A percentile compares a stretch with the other conserved stretches of the same genome.
Evolutionary conservation across 2,113 vertebrate species (phyloP).

Genomic region (Pomatorhinus ruficollis): DNA sequence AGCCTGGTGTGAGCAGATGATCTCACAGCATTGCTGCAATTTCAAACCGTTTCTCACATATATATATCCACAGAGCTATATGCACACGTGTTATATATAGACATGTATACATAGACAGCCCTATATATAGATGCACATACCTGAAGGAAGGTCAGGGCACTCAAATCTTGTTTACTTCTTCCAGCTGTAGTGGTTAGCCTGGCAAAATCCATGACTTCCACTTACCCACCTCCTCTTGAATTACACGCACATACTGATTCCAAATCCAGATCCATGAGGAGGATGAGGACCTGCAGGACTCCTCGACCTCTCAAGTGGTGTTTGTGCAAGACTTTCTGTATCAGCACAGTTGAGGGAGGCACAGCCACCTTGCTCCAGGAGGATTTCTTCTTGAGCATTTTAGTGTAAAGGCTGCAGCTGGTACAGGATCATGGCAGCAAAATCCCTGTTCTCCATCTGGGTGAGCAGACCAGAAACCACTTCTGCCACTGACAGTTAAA

Average conservation of each 20-base stretch:
- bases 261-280: accelerated
- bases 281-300: not conserved
- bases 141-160: conserved; percentile 6
- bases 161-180: conserved; percentile 15
- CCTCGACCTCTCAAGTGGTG: accelerated
- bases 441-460: not conserved
- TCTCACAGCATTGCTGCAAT: not conserved
- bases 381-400: not conserved
- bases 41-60: not conserved
- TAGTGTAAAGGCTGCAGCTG: not conserved
- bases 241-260: accelerated
- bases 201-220: not conserved
- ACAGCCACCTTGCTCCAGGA: not conserved
- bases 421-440: not conserved
- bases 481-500: not conserved
- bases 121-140: conserved; percentile 34
- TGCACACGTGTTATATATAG: not conserved
- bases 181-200: not conserved
- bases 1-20: not conserved
- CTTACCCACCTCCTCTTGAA: not conserved
- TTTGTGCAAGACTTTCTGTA: accelerated
- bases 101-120: not conserved
- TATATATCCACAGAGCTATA: not conserved
- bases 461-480: not conserved
- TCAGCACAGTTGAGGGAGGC: not conserved